Percentiles rank a stretch among this genome's conserved stretches.
phyloP scores from a whole-genome alignment of 2,797 vertebrate species.

The Sebastes variabilis region DNA sequence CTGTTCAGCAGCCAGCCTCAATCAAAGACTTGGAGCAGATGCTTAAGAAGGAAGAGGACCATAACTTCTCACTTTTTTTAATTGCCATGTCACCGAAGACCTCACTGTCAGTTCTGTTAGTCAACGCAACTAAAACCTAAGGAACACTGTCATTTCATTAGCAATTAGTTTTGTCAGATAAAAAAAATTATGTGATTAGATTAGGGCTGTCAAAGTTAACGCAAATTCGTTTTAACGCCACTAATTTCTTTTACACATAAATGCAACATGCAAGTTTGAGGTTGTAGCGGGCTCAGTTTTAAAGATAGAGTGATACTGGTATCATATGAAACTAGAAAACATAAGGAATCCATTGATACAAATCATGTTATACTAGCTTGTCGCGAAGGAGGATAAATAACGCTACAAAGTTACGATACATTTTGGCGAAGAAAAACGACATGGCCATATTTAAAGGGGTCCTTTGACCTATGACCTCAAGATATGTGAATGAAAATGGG shows the following conservation, averaged over 20 bases:
- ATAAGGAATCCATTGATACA: too few relatives aligned
- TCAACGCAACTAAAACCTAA: background rate
- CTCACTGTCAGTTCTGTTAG: background rate
- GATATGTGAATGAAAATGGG: too few relatives aligned
- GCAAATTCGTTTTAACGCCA: too few relatives aligned
- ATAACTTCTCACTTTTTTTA: background rate
- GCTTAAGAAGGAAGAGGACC: background rate
- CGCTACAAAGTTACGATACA: rapidly evolving
- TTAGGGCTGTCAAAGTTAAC: too few relatives aligned
- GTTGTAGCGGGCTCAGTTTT: too few relatives aligned
- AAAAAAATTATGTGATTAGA: background rate
- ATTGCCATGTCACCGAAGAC: background rate
- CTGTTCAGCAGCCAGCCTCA: conserved; percentile 8
- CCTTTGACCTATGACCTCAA: rapidly evolving
- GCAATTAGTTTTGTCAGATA: background rate
- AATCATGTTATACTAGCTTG: too few relatives aligned
- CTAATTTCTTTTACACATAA: rapidly evolving
- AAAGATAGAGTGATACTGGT: rapidly evolving
- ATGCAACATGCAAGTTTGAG: too few relatives aligned
- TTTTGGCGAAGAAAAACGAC: too few relatives aligned
- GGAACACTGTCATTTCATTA: background rate
- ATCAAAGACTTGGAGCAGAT: background rate
- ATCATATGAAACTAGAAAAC: too few relatives aligned
- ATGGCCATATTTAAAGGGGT: too few relatives aligned
- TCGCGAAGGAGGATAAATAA: too few relatives aligned